Base-by-base conservation (phyloP, 1,140 invertebrate genomes). In the Copidosoma floridanum region DNA sequence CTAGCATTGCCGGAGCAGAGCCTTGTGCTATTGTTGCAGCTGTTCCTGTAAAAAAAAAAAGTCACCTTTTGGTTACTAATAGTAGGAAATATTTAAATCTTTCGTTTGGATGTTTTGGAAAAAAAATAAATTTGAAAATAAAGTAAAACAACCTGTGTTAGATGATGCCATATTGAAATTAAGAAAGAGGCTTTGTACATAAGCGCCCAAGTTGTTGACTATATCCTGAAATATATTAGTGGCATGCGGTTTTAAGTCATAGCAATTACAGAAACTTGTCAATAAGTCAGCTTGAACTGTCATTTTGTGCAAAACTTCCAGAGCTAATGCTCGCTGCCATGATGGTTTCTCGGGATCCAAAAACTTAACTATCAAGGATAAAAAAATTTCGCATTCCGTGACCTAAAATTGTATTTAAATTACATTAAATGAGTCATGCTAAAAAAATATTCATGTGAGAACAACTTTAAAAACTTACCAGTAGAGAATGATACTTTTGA, bases 311-410 rank as follows among this genome's bases (percentile, higher is more conserved):
- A 99, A 82, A 3, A 98, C 95, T 84, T 99, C 97, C 11, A 99
- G 77, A 0, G 97, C 95, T 41, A 98, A 77, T 14, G 94, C 92
- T 53, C 96, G 82, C 74, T 99, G 96, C 97, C 97, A 99, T 41
- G 88, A 83, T 23, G 94, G 93, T 79, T 97, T 97, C 69, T 99
- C 97, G 11, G 92, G 90, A 80, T 98, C 95, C 72, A 99, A 77
- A 81, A 99, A 98, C 77, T 98, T 98, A 4, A 99, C 93, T 35
- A 99, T 91, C 29, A 99, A 81, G 1, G 95, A 97, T 41, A 99
- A 82, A 78, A 99, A 98, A 71, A 99, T 99, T 82, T 99, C 97
- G 81, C 95, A 98, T 79, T 99, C 97, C 4, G 96, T 98, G 18
- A 93, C 86, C 93, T 94, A 51, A 18, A 56, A 62, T 7, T n/a